Evolutionary conservation across 2,888 invertebrate genomes (phyloP), one percentile per base, ranked within the genome.

Genomic region (Kuschelorhynchus macadamiae): DNA sequence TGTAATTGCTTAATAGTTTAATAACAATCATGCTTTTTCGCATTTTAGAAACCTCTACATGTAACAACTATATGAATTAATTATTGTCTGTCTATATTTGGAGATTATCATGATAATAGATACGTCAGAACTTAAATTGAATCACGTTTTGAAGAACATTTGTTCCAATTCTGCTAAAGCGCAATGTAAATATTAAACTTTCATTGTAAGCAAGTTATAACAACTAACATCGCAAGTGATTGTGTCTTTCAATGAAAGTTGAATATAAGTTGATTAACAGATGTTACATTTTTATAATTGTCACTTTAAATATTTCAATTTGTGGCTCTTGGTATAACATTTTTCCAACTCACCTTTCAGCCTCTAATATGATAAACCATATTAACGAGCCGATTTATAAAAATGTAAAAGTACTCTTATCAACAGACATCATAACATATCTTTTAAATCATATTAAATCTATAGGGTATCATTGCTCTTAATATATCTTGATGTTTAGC

Each of bases 161-260:
- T n/a, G n/a, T n/a, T n/a, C n/a, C n/a, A n/a, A n/a, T n/a, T n/a
- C n/a, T n/a, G n/a, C n/a, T n/a, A n/a, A n/a, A n/a, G n/a, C 3
- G 7, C 3, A 25, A 25, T 25, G 25, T 5, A 25, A 62, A 42
- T 17, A 8, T 41, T 33, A 68, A 63, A 72, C 72, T 72, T 75
- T 75, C 71, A 73, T 56, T 63, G 63, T 67, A 67, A 50, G 60
- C 57, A 65, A 65, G 20, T 8, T 42, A 30, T 21, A 47, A 44
- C 39, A 36, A 41, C 14, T 52, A 59, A 42, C 50, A 59, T 49
- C 49, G 66, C 66, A 67, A 67, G 66, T 67, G 66, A 67, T 67
- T 67, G 66, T 67, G 66, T 61, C 66, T 67, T 60, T 14, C 66
- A 53, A 60, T 44, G 42, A 53, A 55, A 47, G 36, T 55, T 52